phyloP scores from a whole-genome alignment of 2,888 invertebrate genomes.

The Leptinotarsa peninsularis region DNA sequence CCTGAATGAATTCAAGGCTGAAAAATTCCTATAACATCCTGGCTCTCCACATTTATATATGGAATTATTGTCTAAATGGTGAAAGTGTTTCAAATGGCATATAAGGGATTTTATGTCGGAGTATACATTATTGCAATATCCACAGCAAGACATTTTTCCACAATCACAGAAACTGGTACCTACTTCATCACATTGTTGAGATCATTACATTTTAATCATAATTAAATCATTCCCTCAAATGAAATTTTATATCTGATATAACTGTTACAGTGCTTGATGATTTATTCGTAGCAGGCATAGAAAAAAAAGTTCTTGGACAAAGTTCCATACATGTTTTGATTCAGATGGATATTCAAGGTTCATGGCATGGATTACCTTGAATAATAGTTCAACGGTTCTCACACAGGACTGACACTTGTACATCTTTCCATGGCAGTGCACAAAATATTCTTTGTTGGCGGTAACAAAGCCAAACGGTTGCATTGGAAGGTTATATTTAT shows the following conservation, averaged over 20 bases:
- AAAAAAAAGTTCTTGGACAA: neutral
- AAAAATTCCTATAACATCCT: no score
- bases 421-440: conserved; percentile 15
- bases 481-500: conserved; percentile 26
- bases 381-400: conserved; percentile 28
- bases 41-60: neutral
- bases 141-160: neutral
- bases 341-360: conserved; percentile 36
- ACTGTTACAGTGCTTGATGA: conserved; percentile 1
- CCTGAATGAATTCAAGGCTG: neutral
- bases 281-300: neutral
- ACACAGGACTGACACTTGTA: conserved; percentile 34
- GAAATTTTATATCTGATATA: neutral
- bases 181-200: neutral
- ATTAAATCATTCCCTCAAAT: neutral
- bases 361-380: conserved; percentile 28
- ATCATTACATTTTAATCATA: neutral
- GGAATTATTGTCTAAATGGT: neutral
- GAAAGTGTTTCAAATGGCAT: neutral
- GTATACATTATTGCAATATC: neutral
- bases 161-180: neutral
- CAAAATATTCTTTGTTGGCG: conserved; percentile 19
- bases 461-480: conserved; percentile 30
- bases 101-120: neutral
- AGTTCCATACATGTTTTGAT: conserved; percentile 26